Conservation (phyloP, 2,888 invertebrate species). For the Branchipolynoe longqiensis region DNA sequence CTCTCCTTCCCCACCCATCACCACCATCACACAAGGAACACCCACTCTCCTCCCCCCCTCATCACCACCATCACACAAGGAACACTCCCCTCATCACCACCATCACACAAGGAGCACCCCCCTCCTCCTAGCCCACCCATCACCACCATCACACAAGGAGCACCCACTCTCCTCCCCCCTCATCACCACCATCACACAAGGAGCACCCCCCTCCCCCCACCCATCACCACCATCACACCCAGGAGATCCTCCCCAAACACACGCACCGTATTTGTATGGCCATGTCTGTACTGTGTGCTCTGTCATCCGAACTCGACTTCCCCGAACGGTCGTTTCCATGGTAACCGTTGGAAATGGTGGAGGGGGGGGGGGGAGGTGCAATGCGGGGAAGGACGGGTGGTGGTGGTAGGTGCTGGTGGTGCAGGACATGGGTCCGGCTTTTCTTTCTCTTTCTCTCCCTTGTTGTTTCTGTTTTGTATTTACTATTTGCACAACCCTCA, state of each 20-base stretch:
- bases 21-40: no score
- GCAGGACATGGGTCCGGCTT: no score
- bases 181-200: background rate
- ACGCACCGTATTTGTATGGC: constrained; percentile 31
- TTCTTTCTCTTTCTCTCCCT: no score
- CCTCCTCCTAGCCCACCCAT: background rate
- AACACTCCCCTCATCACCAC: background rate
- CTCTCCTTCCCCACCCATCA: no score
- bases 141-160: background rate
- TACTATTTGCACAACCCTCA: no score
- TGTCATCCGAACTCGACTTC: constrained; percentile 36
- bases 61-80: background rate
- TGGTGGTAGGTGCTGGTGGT: background rate
- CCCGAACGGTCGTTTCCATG: constrained; percentile 33
- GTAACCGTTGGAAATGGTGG: constrained; percentile 29
- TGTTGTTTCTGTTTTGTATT: no score
- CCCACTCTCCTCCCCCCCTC: no score
- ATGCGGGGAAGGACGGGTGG: background rate
- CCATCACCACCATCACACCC: background rate
- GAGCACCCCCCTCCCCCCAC: background rate
- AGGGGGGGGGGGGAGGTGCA: constrained; percentile 4
- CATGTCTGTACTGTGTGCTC: no score
- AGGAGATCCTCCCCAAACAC: background rate
- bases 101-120: background rate
- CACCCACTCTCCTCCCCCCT: background rate